Evolutionary conservation across 2,113 vertebrate species (phyloP), one percentile per base, ranked within the genome.

Genomic region (Morone chrysops): DNA sequence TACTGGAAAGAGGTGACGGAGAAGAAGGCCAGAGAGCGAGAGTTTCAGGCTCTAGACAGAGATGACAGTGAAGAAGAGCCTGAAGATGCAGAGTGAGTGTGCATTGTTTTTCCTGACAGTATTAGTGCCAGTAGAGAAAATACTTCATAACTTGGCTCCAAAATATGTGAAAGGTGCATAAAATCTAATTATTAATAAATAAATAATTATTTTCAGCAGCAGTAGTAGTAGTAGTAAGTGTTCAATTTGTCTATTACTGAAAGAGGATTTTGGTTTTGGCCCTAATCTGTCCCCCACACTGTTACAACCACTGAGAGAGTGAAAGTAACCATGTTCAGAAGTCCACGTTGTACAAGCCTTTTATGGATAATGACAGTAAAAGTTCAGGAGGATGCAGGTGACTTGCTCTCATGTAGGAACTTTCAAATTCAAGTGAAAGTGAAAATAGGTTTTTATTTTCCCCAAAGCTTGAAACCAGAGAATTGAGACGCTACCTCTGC

Each of bases 1-100:
- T 96, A 94, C 89, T 97, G 95, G 96, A 95, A 92, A n/a, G 95
- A 92, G 59, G 94, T 95, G 82, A 92, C 84, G 9, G 91, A 92
- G 66, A 95, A 94, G 82, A 94, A 84, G 80, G 86, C 89, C 18
- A 94, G 89, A 87, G 93, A 94, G 80, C 84, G 89, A 80, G 92
- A 86, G 69, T 90, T 90, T 62, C 83, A 80, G 40, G 90, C 93
- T 36, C 6, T 89, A 11, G 84, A 93, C 6, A 90, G n/a, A 70
- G 83, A 82, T 20, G 56, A 85, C 22, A 65, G 83, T 9, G 70
- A 71, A 0, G 70, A 79, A 16, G 63, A 50, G 53, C 16, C 69
- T 7, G 83, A 84, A 8, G 20, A 47, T 0, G 81, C 81, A 0
- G 75, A 91, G 94, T 93, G 80, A 89, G 94, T 84, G 16, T 70